These are phyloP conservation scores for Cistogaster globosa DNA, from an alignment of 2,888 invertebrate species.

Conservation along the genomic window DNA sequence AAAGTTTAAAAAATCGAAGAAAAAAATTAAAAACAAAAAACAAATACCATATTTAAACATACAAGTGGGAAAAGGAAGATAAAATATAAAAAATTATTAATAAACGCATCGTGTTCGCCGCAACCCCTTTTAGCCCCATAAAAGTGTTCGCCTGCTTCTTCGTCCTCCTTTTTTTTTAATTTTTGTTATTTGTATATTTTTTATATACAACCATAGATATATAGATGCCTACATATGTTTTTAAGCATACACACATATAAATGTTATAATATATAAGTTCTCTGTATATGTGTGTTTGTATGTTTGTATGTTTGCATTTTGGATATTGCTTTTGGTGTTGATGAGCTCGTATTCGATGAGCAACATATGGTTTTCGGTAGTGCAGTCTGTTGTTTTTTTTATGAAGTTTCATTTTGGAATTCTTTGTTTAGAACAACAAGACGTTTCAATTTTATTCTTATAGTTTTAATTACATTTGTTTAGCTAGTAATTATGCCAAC, in stretches of 20 bases:
- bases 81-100: slow-evolving; percentile 32
- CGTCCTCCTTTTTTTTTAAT: background rate
- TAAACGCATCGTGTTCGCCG: slow-evolving; percentile 33
- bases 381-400: slow-evolving; percentile 34
- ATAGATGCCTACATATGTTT: background rate
- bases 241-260: background rate
- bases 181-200: slow-evolving; percentile 21
- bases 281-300: too few relatives aligned
- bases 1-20: background rate
- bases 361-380: slow-evolving; percentile 67
- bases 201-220: slow-evolving; percentile 2
- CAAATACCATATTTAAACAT: background rate
- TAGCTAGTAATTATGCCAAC: slow-evolving; percentile 23
- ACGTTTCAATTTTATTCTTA: slow-evolving; percentile 42
- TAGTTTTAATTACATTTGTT: slow-evolving; percentile 56
- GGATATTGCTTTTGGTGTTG: slow-evolving; percentile 49
- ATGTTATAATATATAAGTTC: background rate
- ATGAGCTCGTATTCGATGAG: slow-evolving; percentile 30
- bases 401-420: slow-evolving; percentile 44
- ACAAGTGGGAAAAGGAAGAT: slow-evolving; percentile 25
- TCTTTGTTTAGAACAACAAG: slow-evolving; percentile 32
- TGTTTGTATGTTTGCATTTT: background rate
- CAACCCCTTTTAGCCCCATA: slow-evolving; percentile 41
- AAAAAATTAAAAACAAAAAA: background rate
- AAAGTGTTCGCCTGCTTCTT: slow-evolving; percentile 29